Conservation (phyloP, 2,797 vertebrate species). For the Xenops minutus region DNA sequence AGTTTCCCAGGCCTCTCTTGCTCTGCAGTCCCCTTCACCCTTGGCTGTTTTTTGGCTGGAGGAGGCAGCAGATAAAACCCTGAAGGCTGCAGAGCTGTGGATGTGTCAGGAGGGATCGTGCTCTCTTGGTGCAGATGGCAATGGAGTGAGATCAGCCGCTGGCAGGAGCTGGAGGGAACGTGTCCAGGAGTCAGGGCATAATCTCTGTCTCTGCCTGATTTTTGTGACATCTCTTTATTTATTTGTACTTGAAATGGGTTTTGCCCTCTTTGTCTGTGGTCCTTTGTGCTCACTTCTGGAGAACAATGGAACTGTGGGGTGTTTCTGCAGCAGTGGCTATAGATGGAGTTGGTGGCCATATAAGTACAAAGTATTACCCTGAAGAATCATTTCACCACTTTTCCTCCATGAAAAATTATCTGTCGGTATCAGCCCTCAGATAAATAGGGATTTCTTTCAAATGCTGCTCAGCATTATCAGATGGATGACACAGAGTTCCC, state of each 20-base stretch:
- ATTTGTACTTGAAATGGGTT: neutral
- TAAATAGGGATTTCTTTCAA: neutral
- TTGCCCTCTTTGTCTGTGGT: neutral
- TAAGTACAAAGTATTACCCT: neutral
- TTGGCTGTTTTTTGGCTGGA: neutral
- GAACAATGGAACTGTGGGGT: neutral
- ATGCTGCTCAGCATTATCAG: neutral
- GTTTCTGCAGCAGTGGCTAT: neutral
- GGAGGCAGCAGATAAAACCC: neutral
- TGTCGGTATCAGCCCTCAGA: neutral
- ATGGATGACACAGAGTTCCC: neutral
- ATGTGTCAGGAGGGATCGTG: neutral
- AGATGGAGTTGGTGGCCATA: neutral
- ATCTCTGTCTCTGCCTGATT: neutral
- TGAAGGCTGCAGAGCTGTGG: neutral
- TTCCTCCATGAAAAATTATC: neutral
- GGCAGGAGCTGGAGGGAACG: neutral
- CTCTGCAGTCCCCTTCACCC: neutral
- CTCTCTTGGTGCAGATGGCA: neutral
- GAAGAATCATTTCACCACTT: neutral
- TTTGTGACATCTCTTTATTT: conserved; percentile 23
- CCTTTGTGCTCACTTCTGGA: neutral
- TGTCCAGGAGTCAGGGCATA: neutral
- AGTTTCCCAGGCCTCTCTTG: neutral
- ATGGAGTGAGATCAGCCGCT: neutral